Evolutionary conservation across 2,113 vertebrate genomes (phyloP).

Genomic region (Chitala chitala): DNA sequence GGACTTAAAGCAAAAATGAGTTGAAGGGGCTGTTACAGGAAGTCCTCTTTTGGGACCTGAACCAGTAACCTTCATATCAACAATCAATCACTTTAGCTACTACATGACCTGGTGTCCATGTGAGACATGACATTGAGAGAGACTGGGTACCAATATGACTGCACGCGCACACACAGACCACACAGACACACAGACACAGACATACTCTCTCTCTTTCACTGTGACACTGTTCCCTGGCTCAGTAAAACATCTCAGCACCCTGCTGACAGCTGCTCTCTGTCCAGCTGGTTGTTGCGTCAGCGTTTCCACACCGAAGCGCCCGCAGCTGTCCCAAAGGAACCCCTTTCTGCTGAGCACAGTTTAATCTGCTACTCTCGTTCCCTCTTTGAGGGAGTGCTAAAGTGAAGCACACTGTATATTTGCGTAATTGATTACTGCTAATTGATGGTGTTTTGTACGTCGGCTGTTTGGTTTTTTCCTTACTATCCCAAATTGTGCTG

Average conservation of each 20-base stretch:
- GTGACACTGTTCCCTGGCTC: background rate
- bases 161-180: background rate
- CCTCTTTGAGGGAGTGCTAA: background rate
- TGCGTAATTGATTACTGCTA: background rate
- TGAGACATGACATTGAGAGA: too few species aligned
- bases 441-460: background rate
- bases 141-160: background rate
- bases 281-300: background rate
- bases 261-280: background rate
- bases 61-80: background rate
- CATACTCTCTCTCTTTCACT: background rate
- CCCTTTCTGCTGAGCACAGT: background rate
- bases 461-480: background rate
- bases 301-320: background rate
- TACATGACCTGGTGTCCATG: conserved; percentile 8
- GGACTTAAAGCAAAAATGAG: too few species aligned
- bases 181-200: background rate
- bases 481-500: background rate
- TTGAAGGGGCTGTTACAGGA: too few species aligned
- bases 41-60: background rate
- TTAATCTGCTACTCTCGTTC: background rate
- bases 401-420: background rate
- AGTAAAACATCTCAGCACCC: too few species aligned
- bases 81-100: background rate
- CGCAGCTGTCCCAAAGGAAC: background rate